These are phyloP conservation scores for Polypedilum pembai DNA, from an alignment of 1,140 invertebrate species.

Conservation along the genomic window DNA sequence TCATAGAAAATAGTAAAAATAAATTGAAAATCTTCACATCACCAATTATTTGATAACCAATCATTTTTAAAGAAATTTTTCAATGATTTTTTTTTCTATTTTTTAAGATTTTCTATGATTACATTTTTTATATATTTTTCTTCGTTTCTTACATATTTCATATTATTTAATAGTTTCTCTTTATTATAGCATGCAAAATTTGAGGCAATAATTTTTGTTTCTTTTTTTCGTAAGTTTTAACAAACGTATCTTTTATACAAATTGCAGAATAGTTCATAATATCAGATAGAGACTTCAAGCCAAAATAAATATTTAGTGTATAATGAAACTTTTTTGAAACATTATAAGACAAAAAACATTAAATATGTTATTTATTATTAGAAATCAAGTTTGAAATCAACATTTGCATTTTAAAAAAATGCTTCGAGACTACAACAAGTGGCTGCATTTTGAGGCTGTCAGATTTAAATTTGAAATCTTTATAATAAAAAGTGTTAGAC, in stretches of 20 bases:
- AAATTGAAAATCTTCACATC: neutral
- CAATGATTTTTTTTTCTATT: neutral
- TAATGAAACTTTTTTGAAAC: no score
- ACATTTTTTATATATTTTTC: neutral
- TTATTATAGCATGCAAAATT: neutral
- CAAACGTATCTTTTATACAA: neutral
- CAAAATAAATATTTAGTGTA: no score
- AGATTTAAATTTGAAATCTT: no score
- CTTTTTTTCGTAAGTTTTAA: neutral
- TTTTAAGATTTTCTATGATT: neutral
- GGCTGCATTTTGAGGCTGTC: no score
- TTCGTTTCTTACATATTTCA: neutral
- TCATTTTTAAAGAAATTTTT: neutral
- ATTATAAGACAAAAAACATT: no score
- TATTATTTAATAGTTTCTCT: constrained; percentile 7
- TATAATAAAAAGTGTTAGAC: no score
- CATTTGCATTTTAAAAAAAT: no score
- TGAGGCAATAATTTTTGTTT: neutral
- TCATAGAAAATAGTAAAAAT: neutral
- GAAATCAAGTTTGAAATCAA: no score
- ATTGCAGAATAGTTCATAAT: neutral
- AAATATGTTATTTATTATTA: no score
- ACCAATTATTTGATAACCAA: neutral
- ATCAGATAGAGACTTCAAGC: neutral
- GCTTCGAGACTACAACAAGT: no score